Evolutionary conservation across 2,888 invertebrate species (phyloP).

Genomic region (Andrena fulva): DNA sequence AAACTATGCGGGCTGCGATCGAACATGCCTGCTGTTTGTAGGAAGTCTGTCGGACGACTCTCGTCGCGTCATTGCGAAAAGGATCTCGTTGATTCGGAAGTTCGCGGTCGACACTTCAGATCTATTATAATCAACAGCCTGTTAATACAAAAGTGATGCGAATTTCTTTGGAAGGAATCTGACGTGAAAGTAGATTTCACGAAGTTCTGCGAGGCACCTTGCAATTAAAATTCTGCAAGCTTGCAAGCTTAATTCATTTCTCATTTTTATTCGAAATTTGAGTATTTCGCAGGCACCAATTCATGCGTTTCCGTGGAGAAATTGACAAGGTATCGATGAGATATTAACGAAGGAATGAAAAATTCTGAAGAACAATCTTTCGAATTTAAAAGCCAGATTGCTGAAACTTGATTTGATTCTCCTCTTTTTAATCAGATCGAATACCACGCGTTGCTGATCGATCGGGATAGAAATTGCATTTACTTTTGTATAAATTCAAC

Average conservation of each 20-base stretch:
- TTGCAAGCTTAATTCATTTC: neutral
- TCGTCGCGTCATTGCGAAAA: conserved; percentile 24
- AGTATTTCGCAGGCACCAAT: neutral
- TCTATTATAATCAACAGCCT: conserved; percentile 11
- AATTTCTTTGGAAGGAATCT: conserved; percentile 10
- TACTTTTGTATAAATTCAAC: conserved; percentile 30
- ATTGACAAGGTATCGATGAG: too few species aligned
- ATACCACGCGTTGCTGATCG: neutral
- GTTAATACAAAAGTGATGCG: conserved; percentile 34
- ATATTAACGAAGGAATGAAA: neutral
- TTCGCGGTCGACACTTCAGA: conserved; percentile 8
- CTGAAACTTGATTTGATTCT: neutral
- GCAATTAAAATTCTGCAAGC: neutral
- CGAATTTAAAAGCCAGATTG: neutral
- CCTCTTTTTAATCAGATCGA: neutral
- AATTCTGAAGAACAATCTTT: neutral
- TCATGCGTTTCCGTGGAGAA: neutral
- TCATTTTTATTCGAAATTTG: neutral
- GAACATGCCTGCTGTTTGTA: conserved; percentile 34
- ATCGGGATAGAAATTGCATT: conserved; percentile 25
- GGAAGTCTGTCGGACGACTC: conserved; percentile 37
- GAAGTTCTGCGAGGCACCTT: neutral
- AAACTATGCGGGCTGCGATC: neutral
- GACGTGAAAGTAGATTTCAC: neutral
- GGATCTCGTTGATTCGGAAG: conserved; percentile 22